Conservation (phyloP, 30 jellyfish, hydroid and myxozoan genomes). For the Hydractinia echinata region DNA sequence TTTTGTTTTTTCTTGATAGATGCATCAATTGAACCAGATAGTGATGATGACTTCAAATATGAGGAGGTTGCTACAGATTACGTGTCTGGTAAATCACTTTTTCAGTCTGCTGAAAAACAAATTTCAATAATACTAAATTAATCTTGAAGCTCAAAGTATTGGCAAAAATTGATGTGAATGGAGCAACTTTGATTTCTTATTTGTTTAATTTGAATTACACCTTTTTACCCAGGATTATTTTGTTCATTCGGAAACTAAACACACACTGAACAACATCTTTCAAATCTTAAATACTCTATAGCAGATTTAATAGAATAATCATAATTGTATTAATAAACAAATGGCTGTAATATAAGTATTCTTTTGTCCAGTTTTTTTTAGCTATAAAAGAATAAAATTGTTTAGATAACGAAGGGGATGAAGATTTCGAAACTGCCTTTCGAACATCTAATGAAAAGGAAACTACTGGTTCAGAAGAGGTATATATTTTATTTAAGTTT, state of each 20-base stretch:
- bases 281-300: too few species aligned
- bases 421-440: conserved; percentile 59
- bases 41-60: conserved; percentile 72
- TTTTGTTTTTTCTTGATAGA: conserved; percentile 18
- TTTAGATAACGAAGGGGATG: conserved; percentile 51
- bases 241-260: too few species aligned
- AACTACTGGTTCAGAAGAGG: background rate
- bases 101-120: too few species aligned
- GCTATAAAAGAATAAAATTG: background rate
- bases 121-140: too few species aligned
- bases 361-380: background rate
- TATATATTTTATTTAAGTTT: background rate
- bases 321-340: too few species aligned
- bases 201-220: too few species aligned
- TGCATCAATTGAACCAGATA: conserved; percentile 70
- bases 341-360: background rate
- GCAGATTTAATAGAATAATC: too few species aligned
- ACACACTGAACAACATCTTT: too few species aligned
- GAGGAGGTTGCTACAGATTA: conserved; percentile 77
- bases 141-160: too few species aligned
- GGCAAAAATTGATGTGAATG: too few species aligned
- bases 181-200: too few species aligned
- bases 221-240: too few species aligned
- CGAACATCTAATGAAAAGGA: conserved; percentile 49
- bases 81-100: background rate